Evolutionary conservation across 2,113 vertebrate genomes (phyloP), one percentile per base, ranked within the genome.

Genomic region (Bubo blakistoni): DNA sequence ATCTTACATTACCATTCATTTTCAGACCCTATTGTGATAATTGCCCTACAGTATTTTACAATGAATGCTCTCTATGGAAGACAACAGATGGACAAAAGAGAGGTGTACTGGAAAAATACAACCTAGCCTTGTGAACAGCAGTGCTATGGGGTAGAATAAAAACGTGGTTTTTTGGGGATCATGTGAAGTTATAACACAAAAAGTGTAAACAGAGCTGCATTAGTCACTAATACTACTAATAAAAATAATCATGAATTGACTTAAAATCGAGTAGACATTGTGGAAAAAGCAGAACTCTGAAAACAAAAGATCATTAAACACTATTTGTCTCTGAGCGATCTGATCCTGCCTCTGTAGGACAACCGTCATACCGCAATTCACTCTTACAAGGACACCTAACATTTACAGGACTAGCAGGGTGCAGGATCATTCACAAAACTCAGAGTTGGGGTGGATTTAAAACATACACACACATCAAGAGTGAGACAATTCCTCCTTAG

Each of bases 401-500:
- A 42, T 15, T 32, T 46, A 13, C 27, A 59, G 7, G 4, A 16
- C 21, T 11, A 27, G 26, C 51, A 49, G 9, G 12, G 19, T 38
- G 24, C 27, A 44, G 34, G 42, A 62, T 11, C 17, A 7, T 19
- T 54, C 63, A 36, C 10, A 11, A 38, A 29, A 5, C 7, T 4
- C 51, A 57, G 30, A 44, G 5, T 34, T 6, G 27, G 21, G 7
- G 21, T 27, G 40, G 7, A 10, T n/a, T 51, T 42, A 66, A 54
- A 92, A 46, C 16, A 11, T 5, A 7, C 3, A 32, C 0, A 0
- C 8, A 32, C 13, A 54, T 4, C 26, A 78, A 6, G 27, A 62
- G 27, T 8, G 13, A 57, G 25, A 38, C 3, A 40, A 11, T 11
- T 27, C 47, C 25, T 86, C 70, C 22, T 42, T 7, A 65, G 58